Base-by-base conservation (phyloP, 2,797 vertebrate species). In the Eurystomus glaucurus region DNA sequence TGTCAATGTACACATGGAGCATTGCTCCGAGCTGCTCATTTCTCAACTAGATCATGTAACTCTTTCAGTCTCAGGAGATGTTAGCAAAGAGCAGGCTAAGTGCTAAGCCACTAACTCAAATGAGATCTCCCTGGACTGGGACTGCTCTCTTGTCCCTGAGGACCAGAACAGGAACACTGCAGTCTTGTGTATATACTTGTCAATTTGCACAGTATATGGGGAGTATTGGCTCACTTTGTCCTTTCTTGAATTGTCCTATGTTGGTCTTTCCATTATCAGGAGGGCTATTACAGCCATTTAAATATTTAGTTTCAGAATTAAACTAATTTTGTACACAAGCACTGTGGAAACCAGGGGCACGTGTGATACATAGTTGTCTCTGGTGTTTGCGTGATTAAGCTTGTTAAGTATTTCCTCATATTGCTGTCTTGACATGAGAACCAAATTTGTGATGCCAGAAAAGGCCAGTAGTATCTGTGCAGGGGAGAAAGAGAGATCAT, bases 1-100 rank as follows among this genome's bases (percentile, higher is more conserved):
- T 79, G 83, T 68, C 58, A 68, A 21, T 50, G 70, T 55, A 80
- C 94, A 89, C 84, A 87, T 43, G 81, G 86, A 91, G 10, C 62
- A 72, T 7, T 65, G 28, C 60, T 78, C 55, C 1, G 2, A 88
- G 79, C 58, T 77, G 69, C 21, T 84, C 20, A 1, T 93, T 92
- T 86, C 75, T 85, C 60, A 79, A 13, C 58, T 83, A 91, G 58
- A 83, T 54, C 4, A 28, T 58, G 51, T 82, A 81, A 79, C 22
- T 90, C 52, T 61, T 74, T 72, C 54, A n/a, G 80, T 86, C 69
- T 84, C 72, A 39, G 46, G 54, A 92, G 51, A 13, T 48, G 31
- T n/a, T 84, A 58, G 35, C 6, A 71, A 90, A 84, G 66, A 91
- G 22, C 65, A 62, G 35, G 45, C 18, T 55, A 86, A 78, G 28